phyloP scores from a whole-genome alignment of 1,140 invertebrate species.

The Microplitis demolitor region DNA sequence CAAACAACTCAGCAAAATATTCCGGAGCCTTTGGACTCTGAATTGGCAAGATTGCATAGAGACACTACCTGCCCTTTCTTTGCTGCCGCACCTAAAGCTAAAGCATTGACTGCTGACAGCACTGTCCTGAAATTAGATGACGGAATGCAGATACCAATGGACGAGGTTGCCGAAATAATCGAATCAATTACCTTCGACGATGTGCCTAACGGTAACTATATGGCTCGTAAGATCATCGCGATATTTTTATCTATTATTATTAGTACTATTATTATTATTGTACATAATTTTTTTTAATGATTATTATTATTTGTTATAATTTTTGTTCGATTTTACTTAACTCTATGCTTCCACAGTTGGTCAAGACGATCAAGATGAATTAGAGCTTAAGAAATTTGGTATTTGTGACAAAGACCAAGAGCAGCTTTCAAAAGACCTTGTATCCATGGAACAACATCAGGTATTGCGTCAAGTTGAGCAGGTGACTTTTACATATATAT shows the following conservation, averaged over 20 bases:
- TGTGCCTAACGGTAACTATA: slow-evolving; percentile 57
- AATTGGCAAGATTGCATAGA: slow-evolving; percentile 48
- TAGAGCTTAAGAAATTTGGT: slow-evolving; percentile 54
- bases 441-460: slow-evolving; percentile 41
- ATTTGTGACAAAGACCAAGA: slow-evolving; percentile 48
- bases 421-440: slow-evolving; percentile 44
- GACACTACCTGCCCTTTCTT: slow-evolving; percentile 53
- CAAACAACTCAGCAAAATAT: slow-evolving; percentile 45
- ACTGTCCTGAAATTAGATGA: slow-evolving; percentile 56
- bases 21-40: slow-evolving; percentile 45
- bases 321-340: not conserved
- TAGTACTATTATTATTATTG: slow-evolving; percentile 4
- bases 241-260: slow-evolving; percentile 6
- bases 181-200: slow-evolving; percentile 63
- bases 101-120: slow-evolving; percentile 50
- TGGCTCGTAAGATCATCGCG: slow-evolving; percentile 1
- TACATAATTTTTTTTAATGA: not conserved
- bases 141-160: slow-evolving; percentile 58
- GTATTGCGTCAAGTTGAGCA: slow-evolving; percentile 26
- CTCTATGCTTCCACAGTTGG: slow-evolving; percentile 28
- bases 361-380: slow-evolving; percentile 52
- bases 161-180: slow-evolving; percentile 65
- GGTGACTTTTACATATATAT: slow-evolving; percentile 21
- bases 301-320: not conserved
- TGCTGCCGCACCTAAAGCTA: slow-evolving; percentile 50